A percentile compares a stretch with the other conserved stretches of the same genome.
Evolutionary conservation across 2,797 vertebrate genomes (phyloP).

Genomic region (Esox lucius): DNA sequence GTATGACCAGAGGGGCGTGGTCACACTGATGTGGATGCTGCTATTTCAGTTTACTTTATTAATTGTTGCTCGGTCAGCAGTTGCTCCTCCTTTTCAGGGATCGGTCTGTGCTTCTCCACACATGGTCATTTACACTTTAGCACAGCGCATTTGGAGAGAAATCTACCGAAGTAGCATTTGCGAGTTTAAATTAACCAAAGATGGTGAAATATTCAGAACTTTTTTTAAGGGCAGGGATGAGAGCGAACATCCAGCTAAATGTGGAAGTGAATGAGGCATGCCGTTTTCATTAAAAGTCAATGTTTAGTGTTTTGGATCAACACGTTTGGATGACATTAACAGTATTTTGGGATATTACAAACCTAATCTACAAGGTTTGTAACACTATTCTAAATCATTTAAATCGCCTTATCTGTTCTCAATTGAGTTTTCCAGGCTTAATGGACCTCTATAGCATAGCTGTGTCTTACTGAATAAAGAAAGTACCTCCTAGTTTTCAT

Average conservation of each 20-base stretch:
- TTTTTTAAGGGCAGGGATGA: neutral
- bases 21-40: too few relatives aligned
- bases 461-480: too few relatives aligned
- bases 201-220: neutral
- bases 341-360: neutral
- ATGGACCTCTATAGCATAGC: neutral
- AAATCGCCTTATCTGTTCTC: neutral
- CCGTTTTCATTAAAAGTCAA: neutral
- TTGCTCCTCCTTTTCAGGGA: too few relatives aligned
- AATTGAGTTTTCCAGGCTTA: neutral
- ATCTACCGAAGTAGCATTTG: neutral
- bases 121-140: too few relatives aligned
- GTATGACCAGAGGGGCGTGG: too few relatives aligned
- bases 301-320: neutral
- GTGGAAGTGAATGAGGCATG: constrained; percentile 38
- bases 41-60: too few relatives aligned
- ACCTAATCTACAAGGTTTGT: neutral
- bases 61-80: too few relatives aligned
- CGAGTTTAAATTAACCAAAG: neutral
- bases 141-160: too few relatives aligned
- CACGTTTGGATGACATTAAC: neutral
- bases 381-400: neutral
- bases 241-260: constrained; percentile 8
- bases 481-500: too few relatives aligned
- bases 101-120: too few relatives aligned